A percentile compares a stretch with the other conserved stretches of the same genome.
Conservation (phyloP, 30 jellyfish, hydroid and myxozoan species). For the Turritopsis rubra region DNA sequence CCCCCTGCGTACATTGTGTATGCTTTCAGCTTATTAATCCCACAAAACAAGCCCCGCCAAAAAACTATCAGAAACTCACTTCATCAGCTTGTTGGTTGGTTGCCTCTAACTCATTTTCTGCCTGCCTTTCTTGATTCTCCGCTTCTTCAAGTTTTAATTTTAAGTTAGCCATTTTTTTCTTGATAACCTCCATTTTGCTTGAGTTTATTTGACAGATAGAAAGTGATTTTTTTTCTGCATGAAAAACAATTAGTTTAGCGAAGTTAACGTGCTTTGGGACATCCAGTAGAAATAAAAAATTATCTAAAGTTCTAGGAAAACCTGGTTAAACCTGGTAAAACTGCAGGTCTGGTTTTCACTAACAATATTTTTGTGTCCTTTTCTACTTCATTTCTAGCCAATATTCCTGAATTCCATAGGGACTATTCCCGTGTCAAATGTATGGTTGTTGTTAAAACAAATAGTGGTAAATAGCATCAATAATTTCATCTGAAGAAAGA, state of each 20-base stretch:
- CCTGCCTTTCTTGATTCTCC: not conserved
- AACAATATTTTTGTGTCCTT: no score
- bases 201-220: not conserved
- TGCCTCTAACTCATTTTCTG: constrained; percentile 14
- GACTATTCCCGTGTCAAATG: no score
- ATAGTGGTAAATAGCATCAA: no score
- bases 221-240: not conserved
- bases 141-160: constrained; percentile 10
- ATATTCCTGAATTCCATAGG: no score
- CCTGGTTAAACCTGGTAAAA: no score
- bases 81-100: constrained; percentile 9
- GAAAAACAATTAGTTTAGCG: not conserved
- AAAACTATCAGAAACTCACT: constrained; percentile 10
- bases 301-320: no score
- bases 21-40: not conserved
- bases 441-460: no score
- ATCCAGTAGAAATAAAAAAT: not conserved
- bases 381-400: no score
- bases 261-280: not conserved
- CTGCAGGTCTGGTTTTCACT: no score
- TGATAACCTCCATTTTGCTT: constrained; percentile 17
- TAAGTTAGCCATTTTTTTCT: constrained; percentile 10
- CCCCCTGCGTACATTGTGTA: not conserved
- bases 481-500: no score
- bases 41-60: no score